Percentiles rank a stretch among this genome's conserved stretches.
phyloP scores from a whole-genome alignment of 2,888 invertebrate species.

The Eupelmus urozonus region DNA sequence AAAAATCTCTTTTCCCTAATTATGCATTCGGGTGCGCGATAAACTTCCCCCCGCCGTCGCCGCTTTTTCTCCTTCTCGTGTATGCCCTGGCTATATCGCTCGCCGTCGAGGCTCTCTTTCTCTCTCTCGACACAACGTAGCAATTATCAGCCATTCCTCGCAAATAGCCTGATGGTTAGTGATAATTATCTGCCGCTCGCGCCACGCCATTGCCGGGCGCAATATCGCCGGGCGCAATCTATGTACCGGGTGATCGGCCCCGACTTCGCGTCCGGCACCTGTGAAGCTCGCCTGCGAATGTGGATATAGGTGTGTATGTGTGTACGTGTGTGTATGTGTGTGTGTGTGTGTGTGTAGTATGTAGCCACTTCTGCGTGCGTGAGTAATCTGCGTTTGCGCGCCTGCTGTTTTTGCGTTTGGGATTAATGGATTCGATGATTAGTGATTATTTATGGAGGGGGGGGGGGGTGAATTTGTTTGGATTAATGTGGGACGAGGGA shows the following conservation, averaged over 20 bases:
- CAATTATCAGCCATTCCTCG: slow-evolving; percentile 78
- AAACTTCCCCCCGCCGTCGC: too few species aligned
- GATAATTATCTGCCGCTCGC: slow-evolving; percentile 76
- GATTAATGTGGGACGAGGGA: too few species aligned
- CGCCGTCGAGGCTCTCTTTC: slow-evolving; percentile 65
- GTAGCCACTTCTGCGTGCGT: too few species aligned
- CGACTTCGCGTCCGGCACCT: too few species aligned
- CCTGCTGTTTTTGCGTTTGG: too few species aligned
- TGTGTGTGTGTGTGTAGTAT: too few species aligned
- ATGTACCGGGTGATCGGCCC: slow-evolving; percentile 65
- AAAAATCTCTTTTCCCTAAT: too few species aligned
- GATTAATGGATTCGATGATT: too few species aligned
- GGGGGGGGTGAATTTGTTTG: too few species aligned
- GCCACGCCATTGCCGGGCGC: slow-evolving; percentile 65
- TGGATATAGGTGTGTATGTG: background rate
- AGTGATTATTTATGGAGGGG: too few species aligned
- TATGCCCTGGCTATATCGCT: slow-evolving; percentile 70
- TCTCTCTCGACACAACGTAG: slow-evolving; percentile 60
- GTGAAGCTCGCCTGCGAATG: background rate
- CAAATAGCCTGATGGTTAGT: slow-evolving; percentile 78
- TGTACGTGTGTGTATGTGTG: background rate
- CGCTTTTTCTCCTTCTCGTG: background rate
- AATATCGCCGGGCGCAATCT: slow-evolving; percentile 69
- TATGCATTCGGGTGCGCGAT: background rate
- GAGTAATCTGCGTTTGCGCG: too few species aligned